Percentiles rank a stretch among this genome's conserved stretches.
Conservation (phyloP, 2,888 invertebrate species). For the Platypus cylindrus region DNA sequence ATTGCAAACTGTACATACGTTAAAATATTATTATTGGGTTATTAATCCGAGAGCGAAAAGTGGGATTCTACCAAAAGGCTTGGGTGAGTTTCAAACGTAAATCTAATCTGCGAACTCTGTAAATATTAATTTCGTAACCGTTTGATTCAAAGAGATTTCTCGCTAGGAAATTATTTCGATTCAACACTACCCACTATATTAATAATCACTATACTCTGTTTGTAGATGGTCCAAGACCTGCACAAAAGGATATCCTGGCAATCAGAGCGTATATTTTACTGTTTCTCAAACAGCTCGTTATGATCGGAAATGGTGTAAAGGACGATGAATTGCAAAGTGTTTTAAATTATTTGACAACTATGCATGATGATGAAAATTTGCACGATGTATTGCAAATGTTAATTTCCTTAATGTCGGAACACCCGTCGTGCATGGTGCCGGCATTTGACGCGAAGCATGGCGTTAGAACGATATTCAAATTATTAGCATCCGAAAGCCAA, state of each 20-base stretch:
- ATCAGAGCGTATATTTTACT: constrained; percentile 90
- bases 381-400: constrained; percentile 96
- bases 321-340: constrained; percentile 98
- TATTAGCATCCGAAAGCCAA: constrained; percentile 92
- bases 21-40: constrained; percentile 99
- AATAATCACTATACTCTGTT: too few relatives aligned
- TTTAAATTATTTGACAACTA: constrained; percentile 93
- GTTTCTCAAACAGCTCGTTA: constrained; percentile 90
- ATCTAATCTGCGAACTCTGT: too few relatives aligned
- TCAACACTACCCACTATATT: too few relatives aligned
- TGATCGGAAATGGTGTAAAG: constrained; percentile 93
- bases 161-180: too few relatives aligned
- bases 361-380: constrained; percentile 98
- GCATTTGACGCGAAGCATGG: constrained; percentile 97
- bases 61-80: constrained; percentile 88
- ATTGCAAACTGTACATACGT: constrained; percentile 93
- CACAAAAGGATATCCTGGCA: constrained; percentile 85
- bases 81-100: constrained; percentile 46
- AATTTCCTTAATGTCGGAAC: constrained; percentile 94
- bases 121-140: too few relatives aligned
- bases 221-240: constrained; percentile 86
- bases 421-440: constrained; percentile 98
- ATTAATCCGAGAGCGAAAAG: constrained; percentile 90
- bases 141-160: too few relatives aligned
- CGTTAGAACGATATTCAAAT: constrained; percentile 91